A percentile compares a stretch with the other conserved stretches of the same genome.
Conservation (phyloP, 2,797 vertebrate species). For the Myotis daubentonii region DNA sequence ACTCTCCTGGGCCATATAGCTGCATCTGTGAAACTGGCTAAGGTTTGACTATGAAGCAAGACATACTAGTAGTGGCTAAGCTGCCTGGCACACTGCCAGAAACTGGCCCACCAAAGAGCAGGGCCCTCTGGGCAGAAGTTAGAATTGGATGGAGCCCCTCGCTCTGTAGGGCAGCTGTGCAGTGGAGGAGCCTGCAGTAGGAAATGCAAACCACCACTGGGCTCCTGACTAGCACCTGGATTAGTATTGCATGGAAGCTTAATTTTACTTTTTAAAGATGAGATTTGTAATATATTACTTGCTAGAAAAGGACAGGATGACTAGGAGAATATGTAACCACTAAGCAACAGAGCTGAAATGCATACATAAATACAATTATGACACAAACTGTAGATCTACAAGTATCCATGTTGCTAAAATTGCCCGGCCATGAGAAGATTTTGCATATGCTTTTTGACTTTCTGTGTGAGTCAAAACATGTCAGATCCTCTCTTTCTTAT, state of each 20-base stretch:
- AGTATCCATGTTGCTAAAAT: constrained; percentile 56
- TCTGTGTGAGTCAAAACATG: constrained; percentile 32
- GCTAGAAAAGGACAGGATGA: constrained; percentile 64
- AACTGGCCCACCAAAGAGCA: neutral
- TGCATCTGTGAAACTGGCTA: neutral
- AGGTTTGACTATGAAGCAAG: neutral
- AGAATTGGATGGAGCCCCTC: neutral
- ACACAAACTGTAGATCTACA: constrained; percentile 58
- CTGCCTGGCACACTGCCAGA: neutral
- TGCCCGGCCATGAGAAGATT: constrained; percentile 64
- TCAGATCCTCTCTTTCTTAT: neutral
- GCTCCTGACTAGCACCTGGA: neutral
- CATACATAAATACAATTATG: constrained; percentile 66
- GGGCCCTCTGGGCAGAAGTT: neutral
- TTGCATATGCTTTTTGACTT: constrained; percentile 70
- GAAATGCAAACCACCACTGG: neutral
- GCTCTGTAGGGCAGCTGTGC: neutral
- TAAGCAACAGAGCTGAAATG: constrained; percentile 57
- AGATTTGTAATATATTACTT: constrained; percentile 54
- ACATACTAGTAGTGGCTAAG: neutral
- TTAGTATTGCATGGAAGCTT: neutral
- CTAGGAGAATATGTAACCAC: constrained; percentile 57
- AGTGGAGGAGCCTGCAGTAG: neutral
- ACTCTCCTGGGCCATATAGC: neutral
- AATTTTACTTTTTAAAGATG: constrained; percentile 43